Conservation (phyloP, 92 coral and sea anemone species). For the Scolanthus callimorphus region DNA sequence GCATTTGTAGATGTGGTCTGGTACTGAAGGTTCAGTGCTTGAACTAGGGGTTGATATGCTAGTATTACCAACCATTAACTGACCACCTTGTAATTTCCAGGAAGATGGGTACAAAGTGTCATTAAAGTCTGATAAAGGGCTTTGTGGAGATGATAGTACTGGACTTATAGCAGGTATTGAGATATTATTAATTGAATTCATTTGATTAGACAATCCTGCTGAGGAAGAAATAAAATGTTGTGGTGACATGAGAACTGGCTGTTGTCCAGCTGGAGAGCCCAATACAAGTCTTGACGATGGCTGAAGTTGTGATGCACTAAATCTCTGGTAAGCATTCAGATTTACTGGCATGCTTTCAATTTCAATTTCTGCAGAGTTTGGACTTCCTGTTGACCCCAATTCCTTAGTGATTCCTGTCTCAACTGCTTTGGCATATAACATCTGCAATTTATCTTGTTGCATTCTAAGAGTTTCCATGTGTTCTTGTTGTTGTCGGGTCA, state of each 20-base stretch:
- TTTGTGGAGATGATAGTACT: conserved; percentile 22
- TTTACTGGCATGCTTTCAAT: no score
- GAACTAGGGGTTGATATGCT: not conserved
- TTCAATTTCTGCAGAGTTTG: not conserved
- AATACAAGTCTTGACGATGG: not conserved
- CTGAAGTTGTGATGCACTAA: not conserved
- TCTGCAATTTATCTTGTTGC: conserved; percentile 57
- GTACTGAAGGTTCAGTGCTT: not conserved
- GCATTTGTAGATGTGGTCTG: not conserved
- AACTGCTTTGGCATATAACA: conserved; percentile 16
- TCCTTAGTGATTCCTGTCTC: not conserved
- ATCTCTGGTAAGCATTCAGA: not conserved
- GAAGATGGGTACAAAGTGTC: not conserved
- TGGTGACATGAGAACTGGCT: conserved; percentile 33
- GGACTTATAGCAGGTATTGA: conserved; percentile 5
- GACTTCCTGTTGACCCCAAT: not conserved
- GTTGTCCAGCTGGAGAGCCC: not conserved
- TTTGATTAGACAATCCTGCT: no score
- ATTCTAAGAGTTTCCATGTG: conserved; percentile 64
- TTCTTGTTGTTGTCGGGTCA: conserved; percentile 80
- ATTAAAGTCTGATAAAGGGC: not conserved
- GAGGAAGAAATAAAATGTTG: no score
- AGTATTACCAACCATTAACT: not conserved
- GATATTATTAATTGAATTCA: no score
- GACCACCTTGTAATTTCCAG: not conserved